These are phyloP conservation scores for Setipinna tenuifilis DNA, from an alignment of 2,797 vertebrate genomes.

Conservation along the genomic window DNA sequence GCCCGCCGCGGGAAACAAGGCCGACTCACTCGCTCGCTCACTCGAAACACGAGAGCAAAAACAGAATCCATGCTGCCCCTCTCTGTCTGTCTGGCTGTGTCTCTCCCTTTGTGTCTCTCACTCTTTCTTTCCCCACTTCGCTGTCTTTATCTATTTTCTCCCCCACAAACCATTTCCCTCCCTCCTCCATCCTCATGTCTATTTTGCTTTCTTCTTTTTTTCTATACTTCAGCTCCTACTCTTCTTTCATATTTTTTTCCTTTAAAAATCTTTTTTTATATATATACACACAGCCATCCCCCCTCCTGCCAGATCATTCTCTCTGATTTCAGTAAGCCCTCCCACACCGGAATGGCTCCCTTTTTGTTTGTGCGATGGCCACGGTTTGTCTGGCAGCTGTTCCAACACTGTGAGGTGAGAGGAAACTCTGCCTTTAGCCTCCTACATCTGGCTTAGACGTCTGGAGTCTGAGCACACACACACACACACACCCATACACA, in stretches of 20 bases:
- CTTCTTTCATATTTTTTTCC: slow-evolving; percentile 5
- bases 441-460: slow-evolving; percentile 70
- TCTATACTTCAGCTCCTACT: background rate
- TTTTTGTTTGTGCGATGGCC: slow-evolving; percentile 41
- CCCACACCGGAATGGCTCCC: background rate
- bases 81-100: slow-evolving; percentile 30
- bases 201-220: slow-evolving; percentile 38
- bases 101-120: background rate
- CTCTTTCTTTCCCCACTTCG: background rate
- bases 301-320: background rate
- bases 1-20: slow-evolving; percentile 5
- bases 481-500: slow-evolving; percentile 18
- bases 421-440: slow-evolving; percentile 60
- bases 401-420: slow-evolving; percentile 55
- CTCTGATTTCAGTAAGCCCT: background rate
- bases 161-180: background rate
- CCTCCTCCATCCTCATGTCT: background rate
- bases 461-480: slow-evolving; percentile 51
- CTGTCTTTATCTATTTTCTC: slow-evolving; percentile 13
- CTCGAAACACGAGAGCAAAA: background rate
- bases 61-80: background rate
- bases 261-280: background rate
- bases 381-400: slow-evolving; percentile 41
- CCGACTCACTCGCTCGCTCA: slow-evolving; percentile 8
- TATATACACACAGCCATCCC: background rate